Evolutionary conservation across 2,797 vertebrate species (phyloP), one percentile per base, ranked within the genome.

Genomic region (Neosilurus hyrtlii): DNA sequence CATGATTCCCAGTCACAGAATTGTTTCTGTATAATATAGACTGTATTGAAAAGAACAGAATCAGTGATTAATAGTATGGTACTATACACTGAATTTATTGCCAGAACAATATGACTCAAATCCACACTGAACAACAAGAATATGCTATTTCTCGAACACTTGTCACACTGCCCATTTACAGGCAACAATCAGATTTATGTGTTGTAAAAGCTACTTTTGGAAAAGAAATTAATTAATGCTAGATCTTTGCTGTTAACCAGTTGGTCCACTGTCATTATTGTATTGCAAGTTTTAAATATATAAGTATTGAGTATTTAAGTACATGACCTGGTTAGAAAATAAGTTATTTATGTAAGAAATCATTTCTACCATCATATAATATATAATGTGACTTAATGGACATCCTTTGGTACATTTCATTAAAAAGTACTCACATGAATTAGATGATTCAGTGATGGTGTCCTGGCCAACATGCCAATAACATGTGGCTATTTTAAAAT

Each of bases 371-470:
- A 14, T 70, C 54, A 43, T 79, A 49, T 72, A 15, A 65, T 72
- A 72, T 79, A 9, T 72, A 20, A 74, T 81, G 43, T 81, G 74
- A 84, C 70, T 56, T 77, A 30, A 43, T 59, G 22, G 68, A 70
- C 12, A 43, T 63, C 5, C 30, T 51, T 61, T 77, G 9, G 9
- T 56, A 20, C 9, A 37, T 22, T 57, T 57, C 0, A 22, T 59
- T 57, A 22, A n/a, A 72, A 80, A 66, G 49, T 65, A 1, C 75
- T 61, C 51, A 12, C 61, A 63, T 63, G 26, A 70, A 82, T 75
- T 30, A 71, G 24, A 71, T 62, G 77, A 80, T n/a, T 35, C 14
- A 26, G 35, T 54, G 35, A 35, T 43, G 75, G 54, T 79, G 70
- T 63, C 76, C 75, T 80, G 30, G 70, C 71, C 57, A 49, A 82